Evolutionary conservation across 2,797 vertebrate species (phyloP).

Genomic region (Ciconia nigra): DNA sequence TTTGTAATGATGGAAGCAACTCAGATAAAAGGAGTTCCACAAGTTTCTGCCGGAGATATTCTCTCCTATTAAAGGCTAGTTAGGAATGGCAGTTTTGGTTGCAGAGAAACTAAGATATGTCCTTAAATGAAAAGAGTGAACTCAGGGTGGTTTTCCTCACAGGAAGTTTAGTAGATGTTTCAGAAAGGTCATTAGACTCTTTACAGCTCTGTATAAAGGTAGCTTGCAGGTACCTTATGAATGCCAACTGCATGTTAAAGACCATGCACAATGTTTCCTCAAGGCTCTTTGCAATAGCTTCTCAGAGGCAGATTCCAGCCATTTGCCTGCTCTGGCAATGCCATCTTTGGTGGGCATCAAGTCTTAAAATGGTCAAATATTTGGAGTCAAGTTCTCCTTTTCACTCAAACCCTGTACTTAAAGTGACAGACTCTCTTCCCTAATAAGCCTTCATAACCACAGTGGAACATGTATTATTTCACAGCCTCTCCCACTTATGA

Average conservation of each 20-base stretch:
- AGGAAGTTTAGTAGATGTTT: not conserved
- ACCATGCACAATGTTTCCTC: not conserved
- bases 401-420: not conserved
- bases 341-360: not conserved
- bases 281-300: not conserved
- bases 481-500: not conserved
- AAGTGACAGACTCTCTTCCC: not conserved
- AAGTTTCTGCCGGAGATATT: not conserved
- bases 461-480: not conserved
- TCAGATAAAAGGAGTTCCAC: not conserved
- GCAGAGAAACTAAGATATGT: not conserved
- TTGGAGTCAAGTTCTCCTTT: not conserved
- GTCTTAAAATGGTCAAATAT: not conserved
- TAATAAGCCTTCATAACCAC: not conserved
- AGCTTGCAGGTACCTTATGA: not conserved
- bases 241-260: not conserved
- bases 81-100: not conserved
- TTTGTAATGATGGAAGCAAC: not conserved
- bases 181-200: not conserved
- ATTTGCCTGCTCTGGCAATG: not conserved
- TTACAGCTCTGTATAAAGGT: not conserved
- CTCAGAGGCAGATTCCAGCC: not conserved
- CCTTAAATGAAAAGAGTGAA: not conserved
- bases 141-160: not conserved
- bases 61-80: not conserved